Evolutionary conservation across 2,888 invertebrate genomes (phyloP).

Genomic region (Epiblema foenella): DNA sequence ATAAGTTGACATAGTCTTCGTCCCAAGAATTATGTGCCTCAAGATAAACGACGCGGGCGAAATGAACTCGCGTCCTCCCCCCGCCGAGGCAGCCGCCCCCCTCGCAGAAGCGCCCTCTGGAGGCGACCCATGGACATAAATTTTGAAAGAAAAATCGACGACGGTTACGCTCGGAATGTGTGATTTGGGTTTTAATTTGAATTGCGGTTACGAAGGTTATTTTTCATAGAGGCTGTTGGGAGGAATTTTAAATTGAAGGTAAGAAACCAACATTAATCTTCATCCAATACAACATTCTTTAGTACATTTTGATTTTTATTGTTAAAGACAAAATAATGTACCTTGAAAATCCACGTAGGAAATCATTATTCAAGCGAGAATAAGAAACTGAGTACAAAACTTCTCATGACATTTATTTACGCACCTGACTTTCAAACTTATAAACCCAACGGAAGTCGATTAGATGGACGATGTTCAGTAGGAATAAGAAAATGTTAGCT

Average conservation of each 20-base stretch:
- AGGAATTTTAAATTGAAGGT: slow-evolving; percentile 15
- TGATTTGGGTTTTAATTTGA: slow-evolving; percentile 84
- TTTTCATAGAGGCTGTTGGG: slow-evolving; percentile 31
- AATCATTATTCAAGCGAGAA: slow-evolving; percentile 14
- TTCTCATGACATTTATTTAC: slow-evolving; percentile 27
- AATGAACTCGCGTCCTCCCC: slow-evolving; percentile 87
- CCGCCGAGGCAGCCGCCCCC: slow-evolving; percentile 52
- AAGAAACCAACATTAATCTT: slow-evolving; percentile 16
- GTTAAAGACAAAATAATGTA: background rate
- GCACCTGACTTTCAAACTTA: slow-evolving; percentile 29
- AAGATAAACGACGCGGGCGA: slow-evolving; percentile 90
- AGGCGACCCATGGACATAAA: slow-evolving; percentile 77
- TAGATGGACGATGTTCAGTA: slow-evolving; percentile 14
- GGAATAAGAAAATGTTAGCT: slow-evolving; percentile 23
- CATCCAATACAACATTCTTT: background rate
- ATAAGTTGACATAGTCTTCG: slow-evolving; percentile 86
- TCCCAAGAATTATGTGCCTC: slow-evolving; percentile 87
- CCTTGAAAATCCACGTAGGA: background rate
- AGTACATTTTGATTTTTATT: slow-evolving; percentile 1
- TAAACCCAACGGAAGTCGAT: slow-evolving; percentile 20
- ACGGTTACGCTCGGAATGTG: slow-evolving; percentile 78
- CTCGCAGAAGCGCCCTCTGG: slow-evolving; percentile 64
- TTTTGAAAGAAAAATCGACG: slow-evolving; percentile 83
- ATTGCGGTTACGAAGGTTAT: slow-evolving; percentile 54
- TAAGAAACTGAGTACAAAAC: slow-evolving; percentile 15